A percentile compares a stretch with the other conserved stretches of the same genome.
Conservation (phyloP, 2,797 vertebrate species). For the Neopelma chrysocephalum region DNA sequence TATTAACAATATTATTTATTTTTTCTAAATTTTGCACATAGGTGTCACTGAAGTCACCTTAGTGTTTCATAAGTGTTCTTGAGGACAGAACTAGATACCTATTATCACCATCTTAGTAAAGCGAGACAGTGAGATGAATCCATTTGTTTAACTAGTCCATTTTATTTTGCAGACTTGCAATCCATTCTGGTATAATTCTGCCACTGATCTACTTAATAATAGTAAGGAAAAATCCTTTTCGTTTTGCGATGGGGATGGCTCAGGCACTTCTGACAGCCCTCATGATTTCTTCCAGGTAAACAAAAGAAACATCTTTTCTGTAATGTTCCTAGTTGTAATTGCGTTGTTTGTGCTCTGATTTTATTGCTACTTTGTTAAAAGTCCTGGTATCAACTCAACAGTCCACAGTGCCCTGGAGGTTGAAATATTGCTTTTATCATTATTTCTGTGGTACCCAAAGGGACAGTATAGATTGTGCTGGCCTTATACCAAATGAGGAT, state of each 20-base stretch:
- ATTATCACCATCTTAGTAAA: neutral
- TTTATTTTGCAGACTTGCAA: slow-evolving; percentile 84
- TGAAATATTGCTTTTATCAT: neutral
- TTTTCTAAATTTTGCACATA: neutral
- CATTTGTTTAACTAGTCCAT: neutral
- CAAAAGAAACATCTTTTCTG: neutral
- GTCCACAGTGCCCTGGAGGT: neutral
- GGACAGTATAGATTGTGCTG: accelerated
- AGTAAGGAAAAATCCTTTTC: slow-evolving; percentile 94
- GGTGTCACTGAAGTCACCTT: neutral
- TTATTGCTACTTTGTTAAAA: neutral
- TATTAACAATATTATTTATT: neutral
- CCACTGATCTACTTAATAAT: slow-evolving; percentile 91
- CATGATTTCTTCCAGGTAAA: slow-evolving; percentile 98
- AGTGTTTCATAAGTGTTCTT: neutral
- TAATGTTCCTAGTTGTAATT: neutral
- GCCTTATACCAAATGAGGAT: neutral
- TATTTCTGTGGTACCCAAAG: neutral
- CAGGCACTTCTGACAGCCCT: slow-evolving; percentile 95
- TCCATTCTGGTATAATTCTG: slow-evolving; percentile 87
- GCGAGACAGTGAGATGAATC: neutral
- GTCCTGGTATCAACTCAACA: neutral
- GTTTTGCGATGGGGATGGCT: slow-evolving; percentile 92
- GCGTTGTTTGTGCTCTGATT: neutral
- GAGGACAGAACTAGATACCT: neutral